Percentiles rank a stretch among this genome's conserved stretches.
Evolutionary conservation across 2,888 invertebrate genomes (phyloP).

Genomic region (Tolmerus cingulatus): DNA sequence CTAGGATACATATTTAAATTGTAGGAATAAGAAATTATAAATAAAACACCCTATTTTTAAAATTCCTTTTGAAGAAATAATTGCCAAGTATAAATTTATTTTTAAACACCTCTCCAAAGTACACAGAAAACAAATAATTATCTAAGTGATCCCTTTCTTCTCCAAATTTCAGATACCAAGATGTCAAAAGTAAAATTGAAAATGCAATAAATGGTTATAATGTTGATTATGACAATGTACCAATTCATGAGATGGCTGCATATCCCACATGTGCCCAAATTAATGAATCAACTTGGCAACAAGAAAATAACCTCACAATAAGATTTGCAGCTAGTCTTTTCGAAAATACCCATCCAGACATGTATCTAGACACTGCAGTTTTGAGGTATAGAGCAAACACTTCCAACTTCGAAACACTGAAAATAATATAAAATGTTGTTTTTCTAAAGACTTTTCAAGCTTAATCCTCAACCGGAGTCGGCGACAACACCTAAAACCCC

Average conservation of each 20-base stretch:
- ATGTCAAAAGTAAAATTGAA: constrained; percentile 56
- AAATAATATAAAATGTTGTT: neutral
- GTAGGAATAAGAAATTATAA: too few relatives aligned
- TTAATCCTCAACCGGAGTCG: constrained; percentile 54
- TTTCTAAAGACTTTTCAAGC: constrained; percentile 54
- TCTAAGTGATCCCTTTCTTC: neutral
- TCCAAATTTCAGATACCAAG: constrained; percentile 38
- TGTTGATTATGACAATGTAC: constrained; percentile 44
- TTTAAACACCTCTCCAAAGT: neutral
- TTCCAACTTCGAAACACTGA: neutral
- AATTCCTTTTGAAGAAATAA: too few relatives aligned
- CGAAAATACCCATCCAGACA: constrained; percentile 54
- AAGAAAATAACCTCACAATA: constrained; percentile 59
- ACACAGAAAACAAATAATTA: neutral
- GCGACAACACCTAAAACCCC: constrained; percentile 4
- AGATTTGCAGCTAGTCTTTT: constrained; percentile 60
- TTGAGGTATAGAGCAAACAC: constrained; percentile 51
- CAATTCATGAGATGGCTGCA: constrained; percentile 60
- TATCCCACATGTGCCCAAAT: constrained; percentile 60
- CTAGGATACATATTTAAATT: too few relatives aligned
- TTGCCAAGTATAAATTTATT: too few relatives aligned
- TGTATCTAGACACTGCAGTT: constrained; percentile 59
- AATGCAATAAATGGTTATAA: constrained; percentile 53
- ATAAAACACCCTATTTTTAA: too few relatives aligned
- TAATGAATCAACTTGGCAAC: constrained; percentile 57